Base-by-base conservation (phyloP, 2,797 vertebrate genomes). In the Petrocephalus schoutedeni region DNA sequence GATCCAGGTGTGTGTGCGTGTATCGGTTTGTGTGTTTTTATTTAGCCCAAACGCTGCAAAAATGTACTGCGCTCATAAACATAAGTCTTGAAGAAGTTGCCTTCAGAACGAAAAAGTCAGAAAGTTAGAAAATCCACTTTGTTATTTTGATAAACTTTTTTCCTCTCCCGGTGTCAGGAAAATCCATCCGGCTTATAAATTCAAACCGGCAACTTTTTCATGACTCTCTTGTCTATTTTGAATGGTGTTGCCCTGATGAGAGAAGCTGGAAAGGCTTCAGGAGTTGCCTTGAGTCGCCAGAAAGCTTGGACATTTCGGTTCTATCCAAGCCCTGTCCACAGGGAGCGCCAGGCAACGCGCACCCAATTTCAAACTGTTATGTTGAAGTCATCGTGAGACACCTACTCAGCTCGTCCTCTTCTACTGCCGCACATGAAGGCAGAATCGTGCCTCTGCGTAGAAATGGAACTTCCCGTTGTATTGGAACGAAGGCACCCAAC, bases 131-230 rank as follows among this genome's bases (percentile, higher is more conserved):
- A 85, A 85, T 85, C 54, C 19, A 59, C 56, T 53, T 85, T 85
- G 49, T 85, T 23, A 53, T 56, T 53, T 56, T 53, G 36, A 86
- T 86, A 86, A 86, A 86, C 56, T 86, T 45, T 86, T 41, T 59
- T 19, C 4, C 56, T 85, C 28, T 28, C 36, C 28, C 84, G 57
- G 83, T 58, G 23, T 58, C 21, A 36, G 36, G 28, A 32, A 85
- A 85, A 85, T 85, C 83, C 23, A 28, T 16, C 82, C 10, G 36
- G 10, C 54, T 88, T 61, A 61, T 41, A 88, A 88, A 88, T 57
- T 57, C 41, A 57, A 87, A 77, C 77, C 53, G 23, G 71, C 19
- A 58, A 57, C 82, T 87, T 59, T 57, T 80, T 51, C 82, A 41
- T 45, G 12, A 61, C 53, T 23, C 57, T 59, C 23, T 41, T 58